Evolutionary conservation across 1,140 invertebrate species (phyloP), one percentile per base, ranked within the genome.

Genomic region (Drosophila kanapiae): DNA sequence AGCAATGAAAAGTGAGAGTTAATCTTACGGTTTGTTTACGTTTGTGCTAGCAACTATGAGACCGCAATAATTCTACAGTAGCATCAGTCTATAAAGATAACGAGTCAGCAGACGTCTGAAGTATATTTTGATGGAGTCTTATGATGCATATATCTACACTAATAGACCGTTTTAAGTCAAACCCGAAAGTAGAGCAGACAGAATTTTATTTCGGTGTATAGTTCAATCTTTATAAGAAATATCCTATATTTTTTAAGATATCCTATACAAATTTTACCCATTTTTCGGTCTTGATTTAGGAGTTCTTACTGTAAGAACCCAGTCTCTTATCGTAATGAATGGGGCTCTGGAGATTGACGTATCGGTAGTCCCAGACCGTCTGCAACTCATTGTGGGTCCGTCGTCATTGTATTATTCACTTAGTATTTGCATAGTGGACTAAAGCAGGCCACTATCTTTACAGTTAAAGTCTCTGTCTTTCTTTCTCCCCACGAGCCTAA

Each of bases 21-120:
- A 71, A 72, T 72, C 51, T 35, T 4, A n/a, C 2, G 18, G 16
- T 49, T 23, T 72, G 43, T 71, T 71, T 58, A 71, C 65, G 16
- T 71, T 56, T 58, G 6, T 56, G 29, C 68, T 16, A 11, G 11
- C n/a, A 31, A 47, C 14, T 54, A 11, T 71, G 49, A 71, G 10
- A 4, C 27, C 8, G 33, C 65, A 49, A 16, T 4, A 70, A 6
- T 33, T 8, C 6, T 35, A 58, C 65, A 35, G 27, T 35, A 27
- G 33, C 14, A 16, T 11, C 6, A n/a, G 18, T 10, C 14, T 38
- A n/a, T 38, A 33, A 38, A 48, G 11, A 56, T 60, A 23, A 10
- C 23, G 14, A 16, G 16, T 29, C 11, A n/a, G 16, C 4, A 43
- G 16, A 6, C 4, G 11, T 18, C 9, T 11, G 6, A 29, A 11